Evolutionary conservation across 2,113 vertebrate species (phyloP).

Genomic region (Rousettus leschenaultii): DNA sequence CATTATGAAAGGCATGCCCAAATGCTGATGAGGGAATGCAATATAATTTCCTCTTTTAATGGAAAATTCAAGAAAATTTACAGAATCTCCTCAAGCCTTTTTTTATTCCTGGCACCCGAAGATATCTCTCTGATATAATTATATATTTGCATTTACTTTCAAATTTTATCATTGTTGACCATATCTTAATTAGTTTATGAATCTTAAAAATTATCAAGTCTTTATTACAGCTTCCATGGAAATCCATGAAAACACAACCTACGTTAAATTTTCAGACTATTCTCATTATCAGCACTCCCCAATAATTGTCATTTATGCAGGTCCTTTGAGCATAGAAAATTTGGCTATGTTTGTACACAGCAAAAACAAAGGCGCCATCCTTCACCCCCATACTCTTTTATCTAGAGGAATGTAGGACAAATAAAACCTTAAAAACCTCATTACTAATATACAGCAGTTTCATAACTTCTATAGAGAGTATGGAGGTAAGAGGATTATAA

Average conservation of each 20-base stretch:
- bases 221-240: not conserved
- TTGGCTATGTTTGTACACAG: not conserved
- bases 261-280: not conserved
- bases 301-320: not conserved
- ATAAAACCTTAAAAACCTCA: not conserved
- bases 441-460: not conserved
- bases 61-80: not conserved
- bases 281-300: not conserved
- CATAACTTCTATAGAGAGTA: not conserved
- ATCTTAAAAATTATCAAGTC: not conserved
- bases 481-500: not conserved
- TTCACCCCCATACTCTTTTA: rapidly evolving
- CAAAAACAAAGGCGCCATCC: not conserved
- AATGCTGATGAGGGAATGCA: not conserved
- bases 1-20: not conserved
- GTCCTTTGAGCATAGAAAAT: not conserved
- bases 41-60: not conserved
- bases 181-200: not conserved
- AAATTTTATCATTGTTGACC: not conserved
- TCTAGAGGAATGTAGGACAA: not conserved
- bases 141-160: not conserved
- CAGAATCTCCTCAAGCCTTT: not conserved
- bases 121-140: not conserved
- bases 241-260: not conserved
- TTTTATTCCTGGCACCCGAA: not conserved